Percentiles rank a stretch among this genome's conserved stretches.
Conservation (phyloP, 2,888 invertebrate genomes). For the Rapana venosa region DNA sequence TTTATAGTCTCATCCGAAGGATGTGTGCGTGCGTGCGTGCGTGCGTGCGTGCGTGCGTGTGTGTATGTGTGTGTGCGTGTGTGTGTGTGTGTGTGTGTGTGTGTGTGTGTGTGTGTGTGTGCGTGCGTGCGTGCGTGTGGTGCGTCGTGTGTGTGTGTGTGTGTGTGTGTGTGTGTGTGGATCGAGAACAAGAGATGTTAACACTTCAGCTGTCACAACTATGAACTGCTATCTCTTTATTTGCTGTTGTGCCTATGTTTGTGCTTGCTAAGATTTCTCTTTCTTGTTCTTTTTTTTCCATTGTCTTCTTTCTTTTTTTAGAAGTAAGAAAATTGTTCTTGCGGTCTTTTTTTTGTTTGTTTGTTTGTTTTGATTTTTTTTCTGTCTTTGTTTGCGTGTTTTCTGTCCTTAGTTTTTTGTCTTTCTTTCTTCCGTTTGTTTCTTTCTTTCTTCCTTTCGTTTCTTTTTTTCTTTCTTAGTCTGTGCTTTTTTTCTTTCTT, state of each 20-base stretch:
- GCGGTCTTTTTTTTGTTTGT: not conserved
- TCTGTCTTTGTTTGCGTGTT: not conserved
- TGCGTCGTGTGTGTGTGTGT: conserved; percentile 21
- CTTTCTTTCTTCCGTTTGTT: not conserved
- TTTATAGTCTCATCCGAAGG: too few relatives aligned
- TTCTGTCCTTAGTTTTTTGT: not conserved
- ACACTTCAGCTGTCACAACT: too few relatives aligned
- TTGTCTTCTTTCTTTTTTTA: too few relatives aligned
- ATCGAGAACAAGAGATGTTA: too few relatives aligned
- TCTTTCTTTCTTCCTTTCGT: not conserved
- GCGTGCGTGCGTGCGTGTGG: conserved; percentile 16
- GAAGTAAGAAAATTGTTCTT: too few relatives aligned
- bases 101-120: conserved; percentile 16
- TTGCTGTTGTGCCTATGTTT: too few relatives aligned
- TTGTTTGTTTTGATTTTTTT: not conserved
- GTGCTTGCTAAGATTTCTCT: too few relatives aligned
- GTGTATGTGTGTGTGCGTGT: not conserved
- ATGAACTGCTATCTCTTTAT: too few relatives aligned
- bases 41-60: not conserved
- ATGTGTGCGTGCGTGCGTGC: not conserved
- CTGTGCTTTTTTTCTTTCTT: too few relatives aligned
- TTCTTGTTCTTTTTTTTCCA: too few relatives aligned
- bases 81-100: not conserved
- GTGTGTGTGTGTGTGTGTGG: not conserved
- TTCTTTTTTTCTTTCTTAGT: not conserved